These are phyloP conservation scores for Oreotrochilus melanogaster DNA, from an alignment of 2,113 vertebrate genomes.

Conservation along the genomic window DNA sequence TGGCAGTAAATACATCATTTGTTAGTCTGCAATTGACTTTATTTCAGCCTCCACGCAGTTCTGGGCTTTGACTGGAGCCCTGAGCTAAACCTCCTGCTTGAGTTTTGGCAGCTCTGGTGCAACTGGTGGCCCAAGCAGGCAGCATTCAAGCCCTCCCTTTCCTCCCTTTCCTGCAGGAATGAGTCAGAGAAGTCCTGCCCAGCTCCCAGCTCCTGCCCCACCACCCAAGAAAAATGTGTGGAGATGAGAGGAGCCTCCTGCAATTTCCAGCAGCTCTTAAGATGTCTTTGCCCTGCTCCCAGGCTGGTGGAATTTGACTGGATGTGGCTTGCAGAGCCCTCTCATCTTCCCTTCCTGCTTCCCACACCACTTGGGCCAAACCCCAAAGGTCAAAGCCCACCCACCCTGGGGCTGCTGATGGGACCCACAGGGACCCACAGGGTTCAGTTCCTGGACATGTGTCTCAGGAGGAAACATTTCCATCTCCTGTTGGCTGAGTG, in stretches of 20 bases:
- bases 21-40: slow-evolving; percentile 29
- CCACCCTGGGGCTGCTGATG: neutral
- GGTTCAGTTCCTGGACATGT: neutral
- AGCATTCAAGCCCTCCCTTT: neutral
- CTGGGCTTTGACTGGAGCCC: slow-evolving; percentile 3
- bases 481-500: neutral
- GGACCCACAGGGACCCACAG: neutral
- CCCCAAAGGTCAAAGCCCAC: neutral
- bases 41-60: slow-evolving; percentile 24
- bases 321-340: neutral
- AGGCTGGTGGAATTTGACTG: neutral
- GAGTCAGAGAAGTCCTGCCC: neutral
- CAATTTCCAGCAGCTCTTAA: slow-evolving; percentile 1
- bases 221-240: neutral
- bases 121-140: neutral
- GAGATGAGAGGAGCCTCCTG: neutral
- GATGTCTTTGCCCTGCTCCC: neutral
- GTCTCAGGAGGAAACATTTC: neutral
- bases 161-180: neutral
- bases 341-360: neutral
- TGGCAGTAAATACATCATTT: neutral
- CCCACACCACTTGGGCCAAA: neutral
- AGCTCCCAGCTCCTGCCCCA: neutral
- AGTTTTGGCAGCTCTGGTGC: neutral
- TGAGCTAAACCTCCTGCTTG: neutral